phyloP scores from a whole-genome alignment of 2,797 vertebrate species.

The Leptodactylus fallax region DNA sequence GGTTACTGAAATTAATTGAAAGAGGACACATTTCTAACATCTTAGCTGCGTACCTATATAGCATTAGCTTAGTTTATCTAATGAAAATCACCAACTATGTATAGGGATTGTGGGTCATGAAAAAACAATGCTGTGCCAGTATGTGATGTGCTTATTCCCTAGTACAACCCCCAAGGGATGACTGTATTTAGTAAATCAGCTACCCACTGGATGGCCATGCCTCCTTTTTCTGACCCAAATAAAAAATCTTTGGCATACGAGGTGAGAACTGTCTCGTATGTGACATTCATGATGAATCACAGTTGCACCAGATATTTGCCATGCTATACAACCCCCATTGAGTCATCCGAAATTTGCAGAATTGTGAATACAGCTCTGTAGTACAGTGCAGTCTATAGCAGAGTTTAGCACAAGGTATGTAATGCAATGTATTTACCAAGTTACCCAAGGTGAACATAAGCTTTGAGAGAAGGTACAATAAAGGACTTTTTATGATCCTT shows the following conservation, averaged over 20 bases:
- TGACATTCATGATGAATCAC: no score
- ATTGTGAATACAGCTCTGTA: no score
- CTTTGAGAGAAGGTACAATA: not conserved
- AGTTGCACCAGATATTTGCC: not conserved
- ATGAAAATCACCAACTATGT: not conserved
- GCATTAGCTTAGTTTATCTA: not conserved
- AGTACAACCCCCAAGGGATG: not conserved
- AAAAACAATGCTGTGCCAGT: not conserved
- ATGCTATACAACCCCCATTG: not conserved
- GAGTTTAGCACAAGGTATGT: not conserved
- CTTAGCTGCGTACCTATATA: not conserved
- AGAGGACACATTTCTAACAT: not conserved
- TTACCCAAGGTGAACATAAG: not conserved
- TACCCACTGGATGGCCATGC: no score
- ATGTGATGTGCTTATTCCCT: not conserved
- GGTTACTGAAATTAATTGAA: not conserved
- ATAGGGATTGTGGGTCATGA: not conserved
- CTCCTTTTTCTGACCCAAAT: not conserved
- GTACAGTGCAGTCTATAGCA: not conserved
- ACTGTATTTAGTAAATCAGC: not conserved
- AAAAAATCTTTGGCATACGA: not conserved
- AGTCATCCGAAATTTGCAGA: not conserved
- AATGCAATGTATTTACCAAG: slow-evolving; percentile 1
- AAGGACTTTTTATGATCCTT: slow-evolving; percentile 14
- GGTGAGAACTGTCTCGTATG: no score